Percentiles rank a stretch among this genome's conserved stretches.
Conservation (phyloP, 2,113 vertebrate species). For the Myotis lucifugus region DNA sequence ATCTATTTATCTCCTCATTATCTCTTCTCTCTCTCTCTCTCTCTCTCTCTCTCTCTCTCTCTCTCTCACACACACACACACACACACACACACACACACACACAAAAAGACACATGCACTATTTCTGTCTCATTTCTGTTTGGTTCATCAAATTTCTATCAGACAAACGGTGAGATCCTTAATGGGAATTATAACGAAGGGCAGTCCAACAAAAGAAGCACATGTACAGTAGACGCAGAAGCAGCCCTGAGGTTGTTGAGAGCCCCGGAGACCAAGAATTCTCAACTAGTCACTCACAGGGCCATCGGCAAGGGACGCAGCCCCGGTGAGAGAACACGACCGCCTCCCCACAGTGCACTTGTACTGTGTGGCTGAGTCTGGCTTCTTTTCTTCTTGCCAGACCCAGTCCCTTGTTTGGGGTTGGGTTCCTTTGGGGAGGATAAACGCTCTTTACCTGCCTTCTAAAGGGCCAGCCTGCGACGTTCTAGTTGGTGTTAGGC, state of each 20-base stretch:
- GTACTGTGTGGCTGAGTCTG: background rate
- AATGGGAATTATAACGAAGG: background rate
- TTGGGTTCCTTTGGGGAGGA: background rate
- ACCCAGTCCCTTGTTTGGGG: background rate
- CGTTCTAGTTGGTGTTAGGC: background rate
- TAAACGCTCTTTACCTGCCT: background rate
- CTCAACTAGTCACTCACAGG: background rate
- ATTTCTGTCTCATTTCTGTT: background rate
- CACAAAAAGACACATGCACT: background rate
- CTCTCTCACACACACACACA: background rate
- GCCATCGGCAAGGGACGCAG: background rate
- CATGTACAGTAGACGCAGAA: background rate
- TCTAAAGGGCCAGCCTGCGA: background rate
- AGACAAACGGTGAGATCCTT: background rate
- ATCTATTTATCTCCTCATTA: background rate
- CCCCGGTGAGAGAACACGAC: background rate
- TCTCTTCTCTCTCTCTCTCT: background rate
- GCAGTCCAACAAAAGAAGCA: background rate
- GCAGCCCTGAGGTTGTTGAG: background rate
- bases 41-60: background rate
- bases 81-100: background rate
- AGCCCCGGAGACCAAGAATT: background rate
- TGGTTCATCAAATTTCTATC: background rate
- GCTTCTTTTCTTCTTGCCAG: background rate
- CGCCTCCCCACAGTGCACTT: background rate